Conservation (phyloP, 2,888 invertebrate species). For the Cetonia aurata region DNA sequence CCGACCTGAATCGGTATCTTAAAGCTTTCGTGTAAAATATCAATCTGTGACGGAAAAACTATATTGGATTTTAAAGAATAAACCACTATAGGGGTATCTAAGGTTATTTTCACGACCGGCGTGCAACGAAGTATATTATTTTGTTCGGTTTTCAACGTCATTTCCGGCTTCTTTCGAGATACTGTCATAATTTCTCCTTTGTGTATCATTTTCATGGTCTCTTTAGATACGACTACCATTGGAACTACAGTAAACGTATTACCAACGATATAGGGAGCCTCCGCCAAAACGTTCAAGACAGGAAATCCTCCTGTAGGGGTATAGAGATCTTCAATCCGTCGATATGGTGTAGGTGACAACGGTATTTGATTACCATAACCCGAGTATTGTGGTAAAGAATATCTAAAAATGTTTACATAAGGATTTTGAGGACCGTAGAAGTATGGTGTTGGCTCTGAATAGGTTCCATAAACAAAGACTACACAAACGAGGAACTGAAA, state of each 20-base stretch:
- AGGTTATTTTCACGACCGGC: constrained; percentile 65
- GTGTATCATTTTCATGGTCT: constrained; percentile 62
- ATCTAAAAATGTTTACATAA: constrained; percentile 16
- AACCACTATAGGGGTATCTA: constrained; percentile 64
- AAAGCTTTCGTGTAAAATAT: constrained; percentile 62
- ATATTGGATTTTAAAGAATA: constrained; percentile 63
- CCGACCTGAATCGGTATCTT: constrained; percentile 65
- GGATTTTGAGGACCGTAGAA: constrained; percentile 35
- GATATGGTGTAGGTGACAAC: not conserved
- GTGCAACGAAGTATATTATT: constrained; percentile 62
- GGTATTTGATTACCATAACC: constrained; percentile 14
- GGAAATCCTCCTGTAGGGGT: constrained; percentile 42
- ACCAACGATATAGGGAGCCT: constrained; percentile 60
- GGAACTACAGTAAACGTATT: constrained; percentile 63
- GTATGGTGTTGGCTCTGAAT: constrained; percentile 15
- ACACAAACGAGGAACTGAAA: constrained; percentile 30
- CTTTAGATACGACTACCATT: constrained; percentile 60
- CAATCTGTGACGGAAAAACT: constrained; percentile 65
- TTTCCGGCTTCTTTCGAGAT: constrained; percentile 62
- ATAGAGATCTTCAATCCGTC: constrained; percentile 18
- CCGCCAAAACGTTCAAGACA: constrained; percentile 61
- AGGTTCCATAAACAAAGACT: constrained; percentile 1
- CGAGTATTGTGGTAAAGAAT: constrained; percentile 16
- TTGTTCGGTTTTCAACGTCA: constrained; percentile 61
- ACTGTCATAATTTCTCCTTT: constrained; percentile 61